Percentiles rank a stretch among this genome's conserved stretches.
Conservation (phyloP, 2,797 vertebrate genomes). For the Antrozous pallidus region DNA sequence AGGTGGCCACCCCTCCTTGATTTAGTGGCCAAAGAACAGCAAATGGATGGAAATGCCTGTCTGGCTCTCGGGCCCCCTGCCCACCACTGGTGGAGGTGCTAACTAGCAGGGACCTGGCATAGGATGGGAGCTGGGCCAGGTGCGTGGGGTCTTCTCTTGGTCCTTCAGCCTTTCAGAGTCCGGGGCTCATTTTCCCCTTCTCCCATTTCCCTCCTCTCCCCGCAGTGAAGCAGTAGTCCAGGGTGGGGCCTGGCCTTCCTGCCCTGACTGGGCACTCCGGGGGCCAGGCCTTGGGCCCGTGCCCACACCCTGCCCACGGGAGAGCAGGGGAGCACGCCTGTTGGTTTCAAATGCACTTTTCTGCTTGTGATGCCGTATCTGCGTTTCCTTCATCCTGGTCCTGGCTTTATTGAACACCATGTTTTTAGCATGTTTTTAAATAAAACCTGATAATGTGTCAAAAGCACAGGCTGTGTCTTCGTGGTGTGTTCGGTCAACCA, state of each 20-base stretch:
- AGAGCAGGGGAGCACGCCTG: slow-evolving; percentile 42
- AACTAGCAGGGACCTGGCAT: slow-evolving; percentile 48
- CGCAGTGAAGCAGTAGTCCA: background rate
- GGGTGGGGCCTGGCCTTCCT: background rate
- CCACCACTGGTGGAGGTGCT: slow-evolving; percentile 73
- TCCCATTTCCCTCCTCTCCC: background rate
- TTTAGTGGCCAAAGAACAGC: background rate
- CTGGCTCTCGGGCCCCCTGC: slow-evolving; percentile 42
- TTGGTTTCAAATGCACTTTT: slow-evolving; percentile 80
- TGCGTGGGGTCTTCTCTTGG: background rate
- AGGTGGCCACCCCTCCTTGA: background rate
- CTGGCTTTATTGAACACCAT: slow-evolving; percentile 78
- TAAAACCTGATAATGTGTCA: slow-evolving; percentile 80
- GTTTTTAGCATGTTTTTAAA: slow-evolving; percentile 88
- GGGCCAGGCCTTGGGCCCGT: background rate
- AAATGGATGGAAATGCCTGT: background rate
- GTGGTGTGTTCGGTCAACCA: background rate
- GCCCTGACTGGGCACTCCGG: fast-evolving
- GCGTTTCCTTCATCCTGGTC: slow-evolving; percentile 69
- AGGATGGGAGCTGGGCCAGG: background rate
- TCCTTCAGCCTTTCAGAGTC: background rate
- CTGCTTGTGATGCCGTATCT: slow-evolving; percentile 77
- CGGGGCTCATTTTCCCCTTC: fast-evolving
- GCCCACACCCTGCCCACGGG: background rate
- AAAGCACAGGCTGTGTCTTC: slow-evolving; percentile 60